Conservation (phyloP, 2,797 vertebrate species). For the Sciurus carolinensis region DNA sequence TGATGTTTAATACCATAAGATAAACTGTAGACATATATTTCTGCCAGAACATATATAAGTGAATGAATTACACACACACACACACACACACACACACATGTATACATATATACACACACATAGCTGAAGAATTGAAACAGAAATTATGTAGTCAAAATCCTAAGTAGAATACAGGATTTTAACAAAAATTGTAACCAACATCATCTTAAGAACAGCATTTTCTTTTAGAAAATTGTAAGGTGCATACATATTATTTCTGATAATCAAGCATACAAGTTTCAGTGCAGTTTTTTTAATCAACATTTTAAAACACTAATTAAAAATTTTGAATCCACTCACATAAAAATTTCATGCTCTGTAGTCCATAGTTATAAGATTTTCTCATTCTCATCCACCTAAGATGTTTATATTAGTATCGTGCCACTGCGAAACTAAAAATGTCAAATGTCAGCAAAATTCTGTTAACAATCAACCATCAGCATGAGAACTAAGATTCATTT, state of each 20-base stretch:
- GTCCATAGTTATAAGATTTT: slow-evolving; percentile 18
- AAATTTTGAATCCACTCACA: not conserved
- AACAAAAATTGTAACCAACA: not conserved
- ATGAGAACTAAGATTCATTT: not conserved
- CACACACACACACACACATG: too few relatives aligned
- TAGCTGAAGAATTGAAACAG: not conserved
- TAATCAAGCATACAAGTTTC: not conserved
- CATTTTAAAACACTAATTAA: not conserved
- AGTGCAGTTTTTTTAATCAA: not conserved
- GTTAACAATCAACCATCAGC: not conserved
- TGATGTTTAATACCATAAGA: not conserved
- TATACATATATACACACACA: not conserved
- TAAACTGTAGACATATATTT: not conserved
- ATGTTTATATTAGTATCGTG: not conserved
- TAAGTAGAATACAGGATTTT: not conserved
- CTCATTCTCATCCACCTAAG: not conserved
- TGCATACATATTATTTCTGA: not conserved
- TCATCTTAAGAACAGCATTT: not conserved
- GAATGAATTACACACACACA: too few relatives aligned
- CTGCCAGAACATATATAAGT: not conserved
- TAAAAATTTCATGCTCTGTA: not conserved
- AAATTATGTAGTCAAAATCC: not conserved
- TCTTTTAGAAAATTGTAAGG: not conserved
- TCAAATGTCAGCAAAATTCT: not conserved
- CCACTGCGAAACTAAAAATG: not conserved